Percentiles rank a stretch among this genome's conserved stretches.
Conservation (phyloP, 2,113 vertebrate species). For the Menura novaehollandiae region DNA sequence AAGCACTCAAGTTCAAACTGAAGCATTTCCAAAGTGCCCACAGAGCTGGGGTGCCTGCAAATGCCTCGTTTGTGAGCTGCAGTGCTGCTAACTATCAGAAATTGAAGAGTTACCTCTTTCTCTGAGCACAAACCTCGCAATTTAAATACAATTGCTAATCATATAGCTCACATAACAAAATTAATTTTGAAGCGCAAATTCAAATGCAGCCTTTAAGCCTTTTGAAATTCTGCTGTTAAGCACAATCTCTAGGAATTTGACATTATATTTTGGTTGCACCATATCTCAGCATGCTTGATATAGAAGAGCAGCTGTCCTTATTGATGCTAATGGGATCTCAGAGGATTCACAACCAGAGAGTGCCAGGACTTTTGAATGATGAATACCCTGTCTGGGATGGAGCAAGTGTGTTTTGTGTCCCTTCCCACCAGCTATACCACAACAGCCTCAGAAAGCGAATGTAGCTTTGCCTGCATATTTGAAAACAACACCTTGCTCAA, state of each 20-base stretch:
- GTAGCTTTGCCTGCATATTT: not conserved
- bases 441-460: not conserved
- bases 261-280: fast-evolving
- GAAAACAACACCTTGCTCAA: not conserved
- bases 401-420: not conserved
- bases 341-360: not conserved
- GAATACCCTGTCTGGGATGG: not conserved
- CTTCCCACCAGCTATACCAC: not conserved
- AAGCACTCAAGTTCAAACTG: not conserved
- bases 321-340: not conserved
- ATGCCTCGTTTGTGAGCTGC: fast-evolving
- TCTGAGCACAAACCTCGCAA: not conserved
- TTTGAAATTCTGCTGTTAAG: not conserved
- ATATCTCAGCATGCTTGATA: not conserved
- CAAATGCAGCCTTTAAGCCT: not conserved
- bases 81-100: not conserved
- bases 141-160: not conserved
- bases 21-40: not conserved
- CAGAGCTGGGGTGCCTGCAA: not conserved
- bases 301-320: not conserved
- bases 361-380: not conserved
- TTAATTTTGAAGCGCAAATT: not conserved
- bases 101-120: not conserved
- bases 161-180: not conserved
- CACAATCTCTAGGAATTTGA: not conserved